Conservation (phyloP, 2,113 vertebrate species). For the Albula goreensis region DNA sequence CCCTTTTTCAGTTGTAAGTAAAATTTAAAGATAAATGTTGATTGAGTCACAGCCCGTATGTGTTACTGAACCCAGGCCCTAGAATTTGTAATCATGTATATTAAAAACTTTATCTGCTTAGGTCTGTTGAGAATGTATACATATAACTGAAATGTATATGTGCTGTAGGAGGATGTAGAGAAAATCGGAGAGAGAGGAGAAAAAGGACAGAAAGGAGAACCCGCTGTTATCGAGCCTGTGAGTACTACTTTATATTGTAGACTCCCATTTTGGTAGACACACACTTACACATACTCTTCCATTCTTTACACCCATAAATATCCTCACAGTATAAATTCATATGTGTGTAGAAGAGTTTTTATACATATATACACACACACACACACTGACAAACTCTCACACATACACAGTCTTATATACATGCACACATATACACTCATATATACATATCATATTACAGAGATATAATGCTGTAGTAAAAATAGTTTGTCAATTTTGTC, state of each 20-base stretch:
- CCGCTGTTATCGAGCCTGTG: conserved; percentile 81
- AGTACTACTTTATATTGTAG: conserved; percentile 41
- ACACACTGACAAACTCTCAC: not conserved
- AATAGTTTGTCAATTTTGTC: not conserved
- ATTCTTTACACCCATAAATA: conserved; percentile 24
- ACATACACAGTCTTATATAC: not conserved
- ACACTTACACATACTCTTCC: not conserved
- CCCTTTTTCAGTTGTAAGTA: no score
- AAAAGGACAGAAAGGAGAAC: conserved; percentile 94
- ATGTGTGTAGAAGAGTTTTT: not conserved
- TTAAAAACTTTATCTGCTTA: not conserved
- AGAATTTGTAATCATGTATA: no score
- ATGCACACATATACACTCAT: not conserved
- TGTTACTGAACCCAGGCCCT: no score
- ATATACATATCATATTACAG: no score
- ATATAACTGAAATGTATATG: not conserved
- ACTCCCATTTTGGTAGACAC: not conserved
- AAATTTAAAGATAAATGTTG: no score
- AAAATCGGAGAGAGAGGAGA: conserved; percentile 85
- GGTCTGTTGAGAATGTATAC: not conserved
- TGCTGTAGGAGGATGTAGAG: conserved; percentile 59
- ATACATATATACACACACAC: not conserved
- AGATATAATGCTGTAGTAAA: no score
- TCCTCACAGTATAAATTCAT: not conserved
- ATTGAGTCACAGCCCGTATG: no score